Base-by-base conservation (phyloP, 1,140 invertebrate species). In the Drosophila triauraria region DNA sequence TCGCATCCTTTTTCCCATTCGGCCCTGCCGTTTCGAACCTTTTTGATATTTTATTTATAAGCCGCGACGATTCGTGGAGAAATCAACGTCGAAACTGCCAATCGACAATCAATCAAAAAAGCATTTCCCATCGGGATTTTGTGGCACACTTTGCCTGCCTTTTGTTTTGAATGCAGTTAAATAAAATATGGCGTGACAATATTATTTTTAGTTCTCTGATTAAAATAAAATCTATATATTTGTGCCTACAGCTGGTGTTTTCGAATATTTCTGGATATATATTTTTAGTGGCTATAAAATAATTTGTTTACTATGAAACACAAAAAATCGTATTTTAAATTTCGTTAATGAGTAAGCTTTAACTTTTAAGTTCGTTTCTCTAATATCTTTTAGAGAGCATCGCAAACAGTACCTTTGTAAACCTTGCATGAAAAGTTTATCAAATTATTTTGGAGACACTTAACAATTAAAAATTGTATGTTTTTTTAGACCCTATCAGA, bases 1-100 rank as follows among this genome's bases (percentile, higher is more conserved):
- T 72, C 63, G 50, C 51, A 48, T 78, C 62, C 60, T 62, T 56
- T 79, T 59, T 50, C 38, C 60, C 46, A 47, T 77, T 82, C 15
- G 43, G 57, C 70, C 46, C 47, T 20, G 38, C 4, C 25, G 20
- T 1, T 25, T 40, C 17, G 47, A 62, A 74, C 59, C 59, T 67
- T 61, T 77, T 61, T 75, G 75, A 80, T 88, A 74, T 78, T 80
- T 86, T 87, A 88, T 87, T 88, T 88, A 87, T 86, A 82, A 86
- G 70, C 75, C 47, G 65, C 65, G 54, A 46, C 57, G 78, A 57
- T 63, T 60, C 59, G 76, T 38, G 58, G 77, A 88, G 69, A 88
- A 78, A 76, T 78, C 72, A 68, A 80, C 54, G 69, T 84, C 80
- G 82, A 67, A 88, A 51, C 77, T 88, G 84, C 75, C 84, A 87